Evolutionary conservation across 2,797 vertebrate genomes (phyloP), one percentile per base, ranked within the genome.

Genomic region (Neopelma chrysocephalum): DNA sequence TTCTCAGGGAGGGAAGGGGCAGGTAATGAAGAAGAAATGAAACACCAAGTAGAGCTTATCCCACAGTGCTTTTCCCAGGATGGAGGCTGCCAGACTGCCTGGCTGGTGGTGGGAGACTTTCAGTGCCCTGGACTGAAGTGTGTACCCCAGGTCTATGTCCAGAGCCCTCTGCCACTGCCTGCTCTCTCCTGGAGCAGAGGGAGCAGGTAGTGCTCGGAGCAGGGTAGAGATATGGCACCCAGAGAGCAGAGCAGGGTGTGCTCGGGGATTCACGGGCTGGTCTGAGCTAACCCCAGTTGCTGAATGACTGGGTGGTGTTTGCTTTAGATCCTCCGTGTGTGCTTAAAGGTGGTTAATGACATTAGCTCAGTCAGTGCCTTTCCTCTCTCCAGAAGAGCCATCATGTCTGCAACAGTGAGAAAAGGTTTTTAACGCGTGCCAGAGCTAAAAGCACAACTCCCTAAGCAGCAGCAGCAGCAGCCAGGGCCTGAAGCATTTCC

Each of bases 341-440:
- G 80, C 90, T 94, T 89, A 66, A 66, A 69, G 54, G 70, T 6
- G 1, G 70, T 64, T 89, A 86, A 82, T 79, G 73, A 75, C 73
- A 66, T 93, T 56, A 81, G 61, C 84, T 92, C 64, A 57, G 79
- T 79, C 82, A 88, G 58, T 84, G 66, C 50, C 62, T 95, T 94
- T 93, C 89, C 70, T 82, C 70, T 88, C 82, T 77, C 32, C 62
- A 91, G 73, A 80, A 91, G 48, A 91, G 81, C 73, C 73, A 40
- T 88, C 57, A 12, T 18, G 20, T 53, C 80, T 82, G 86, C 82
- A 61, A 19, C 36, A 31, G 54, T 26, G 43, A 94, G 66, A 53
- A 90, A 90, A 77, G 56, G 32, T 45, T 93, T 90, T 91, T 82
- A 70, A 82, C 8, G 1, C 69, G 31, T 22, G 10, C 69, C 1